Percentiles rank a stretch among this genome's conserved stretches.
phyloP scores from a whole-genome alignment of 2,797 vertebrate genomes.

The Microhierax caerulescens region DNA sequence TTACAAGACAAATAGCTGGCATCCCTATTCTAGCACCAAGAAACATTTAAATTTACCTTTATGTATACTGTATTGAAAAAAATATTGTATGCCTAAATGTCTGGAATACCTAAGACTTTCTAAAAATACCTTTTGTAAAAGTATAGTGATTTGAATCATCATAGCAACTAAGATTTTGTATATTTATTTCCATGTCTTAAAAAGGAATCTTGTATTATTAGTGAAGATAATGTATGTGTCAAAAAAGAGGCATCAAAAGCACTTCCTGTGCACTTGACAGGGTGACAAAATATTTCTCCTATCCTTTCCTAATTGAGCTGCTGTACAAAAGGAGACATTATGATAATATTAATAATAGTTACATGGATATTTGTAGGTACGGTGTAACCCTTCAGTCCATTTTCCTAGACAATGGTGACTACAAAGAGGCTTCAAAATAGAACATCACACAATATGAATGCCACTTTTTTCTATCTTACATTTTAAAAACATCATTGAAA shows the following conservation, averaged over 20 bases:
- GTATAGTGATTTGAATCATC: conserved; percentile 54
- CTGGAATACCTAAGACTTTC: conserved; percentile 21
- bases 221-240: conserved; percentile 80
- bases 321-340: conserved; percentile 84
- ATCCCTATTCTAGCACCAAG: background rate
- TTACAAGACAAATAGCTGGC: conserved; percentile 16
- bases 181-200: conserved; percentile 71
- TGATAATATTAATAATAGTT: conserved; percentile 92
- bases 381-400: conserved; percentile 89
- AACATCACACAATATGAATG: conserved; percentile 97
- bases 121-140: conserved; percentile 26
- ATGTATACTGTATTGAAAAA: conserved; percentile 61
- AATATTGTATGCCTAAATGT: conserved; percentile 56
- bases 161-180: conserved; percentile 63
- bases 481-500: conserved; percentile 94
- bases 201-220: conserved; percentile 75
- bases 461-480: conserved; percentile 95
- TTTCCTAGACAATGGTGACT: conserved; percentile 87
- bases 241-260: conserved; percentile 83
- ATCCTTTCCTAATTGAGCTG: conserved; percentile 89
- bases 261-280: conserved; percentile 89
- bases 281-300: conserved; percentile 98
- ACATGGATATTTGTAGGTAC: conserved; percentile 87
- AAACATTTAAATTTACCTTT: background rate
- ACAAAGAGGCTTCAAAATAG: conserved; percentile 90